Evolutionary conservation across 2,113 vertebrate genomes (phyloP).

Genomic region (Leptosomus discolor): DNA sequence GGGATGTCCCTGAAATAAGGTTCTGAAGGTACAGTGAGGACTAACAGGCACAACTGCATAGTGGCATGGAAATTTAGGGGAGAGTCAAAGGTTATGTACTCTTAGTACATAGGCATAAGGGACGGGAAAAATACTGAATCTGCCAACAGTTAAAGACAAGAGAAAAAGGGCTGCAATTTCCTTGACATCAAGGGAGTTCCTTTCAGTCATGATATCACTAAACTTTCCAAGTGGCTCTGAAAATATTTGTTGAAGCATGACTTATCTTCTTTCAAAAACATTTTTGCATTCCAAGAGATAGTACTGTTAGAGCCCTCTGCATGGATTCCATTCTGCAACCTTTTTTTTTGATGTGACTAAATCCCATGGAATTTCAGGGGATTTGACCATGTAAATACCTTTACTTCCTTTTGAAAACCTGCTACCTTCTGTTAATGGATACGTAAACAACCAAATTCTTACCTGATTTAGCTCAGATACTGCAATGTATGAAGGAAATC

Average conservation of each 20-base stretch:
- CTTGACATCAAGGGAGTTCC: constrained; percentile 11
- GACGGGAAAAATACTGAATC: background rate
- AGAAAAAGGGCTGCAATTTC: background rate
- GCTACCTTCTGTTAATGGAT: background rate
- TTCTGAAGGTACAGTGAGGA: background rate
- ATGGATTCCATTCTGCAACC: background rate
- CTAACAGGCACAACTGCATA: background rate
- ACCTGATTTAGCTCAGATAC: background rate
- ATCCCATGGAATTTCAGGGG: background rate
- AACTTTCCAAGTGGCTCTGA: constrained; percentile 12
- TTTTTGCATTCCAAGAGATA: constrained; percentile 32
- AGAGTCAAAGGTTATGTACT: background rate
- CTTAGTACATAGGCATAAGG: background rate
- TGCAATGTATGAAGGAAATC: background rate
- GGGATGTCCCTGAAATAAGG: background rate
- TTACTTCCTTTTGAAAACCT: background rate
- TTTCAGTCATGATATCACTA: background rate
- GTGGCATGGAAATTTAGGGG: background rate
- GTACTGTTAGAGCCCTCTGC: background rate
- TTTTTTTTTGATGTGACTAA: background rate
- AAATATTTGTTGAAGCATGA: constrained; percentile 29
- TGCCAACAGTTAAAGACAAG: background rate
- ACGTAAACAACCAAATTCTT: background rate
- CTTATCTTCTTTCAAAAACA: constrained; percentile 30
- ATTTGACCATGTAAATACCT: background rate